A percentile compares a stretch with the other conserved stretches of the same genome.
These are phyloP conservation scores for Neolamprologus fasciatus DNA, from an alignment of 2,113 vertebrate genomes.

Conservation along the genomic window DNA sequence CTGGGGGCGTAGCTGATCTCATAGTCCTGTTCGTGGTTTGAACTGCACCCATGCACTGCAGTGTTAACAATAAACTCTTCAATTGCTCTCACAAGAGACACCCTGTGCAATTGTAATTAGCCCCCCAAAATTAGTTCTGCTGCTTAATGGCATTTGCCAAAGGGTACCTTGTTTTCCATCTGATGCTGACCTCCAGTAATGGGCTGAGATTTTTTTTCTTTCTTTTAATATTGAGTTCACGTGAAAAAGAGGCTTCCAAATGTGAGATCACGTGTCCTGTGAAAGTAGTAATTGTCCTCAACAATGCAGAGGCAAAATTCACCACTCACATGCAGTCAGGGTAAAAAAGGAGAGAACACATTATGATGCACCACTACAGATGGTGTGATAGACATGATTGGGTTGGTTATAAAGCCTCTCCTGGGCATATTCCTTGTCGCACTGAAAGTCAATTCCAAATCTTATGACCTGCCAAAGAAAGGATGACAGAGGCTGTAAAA, in stretches of 20 bases:
- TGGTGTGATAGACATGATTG: not conserved
- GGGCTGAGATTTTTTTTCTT: not conserved
- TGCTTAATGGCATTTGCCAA: not conserved
- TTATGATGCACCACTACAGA: not conserved
- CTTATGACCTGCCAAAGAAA: not conserved
- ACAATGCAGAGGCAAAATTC: not conserved
- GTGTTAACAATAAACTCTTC: not conserved
- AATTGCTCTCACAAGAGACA: not conserved
- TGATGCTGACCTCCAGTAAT: not conserved
- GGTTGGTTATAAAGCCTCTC: not conserved
- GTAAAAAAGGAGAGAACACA: not conserved
- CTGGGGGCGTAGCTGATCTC: conserved; percentile 30
- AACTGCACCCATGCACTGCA: conserved; percentile 28
- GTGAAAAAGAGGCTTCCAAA: not conserved
- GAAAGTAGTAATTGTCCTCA: not conserved
- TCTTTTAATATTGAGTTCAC: not conserved
- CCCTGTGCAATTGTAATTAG: not conserved
- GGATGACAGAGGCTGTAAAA: not conserved
- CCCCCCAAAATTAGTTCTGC: not conserved
- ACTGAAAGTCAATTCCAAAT: not conserved
- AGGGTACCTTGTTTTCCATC: not conserved
- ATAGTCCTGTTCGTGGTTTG: not conserved
- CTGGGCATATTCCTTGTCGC: not conserved
- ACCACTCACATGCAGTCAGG: not conserved
- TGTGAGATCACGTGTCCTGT: not conserved